Evolutionary conservation across 2,113 vertebrate genomes (phyloP).

Genomic region (Solea solea): DNA sequence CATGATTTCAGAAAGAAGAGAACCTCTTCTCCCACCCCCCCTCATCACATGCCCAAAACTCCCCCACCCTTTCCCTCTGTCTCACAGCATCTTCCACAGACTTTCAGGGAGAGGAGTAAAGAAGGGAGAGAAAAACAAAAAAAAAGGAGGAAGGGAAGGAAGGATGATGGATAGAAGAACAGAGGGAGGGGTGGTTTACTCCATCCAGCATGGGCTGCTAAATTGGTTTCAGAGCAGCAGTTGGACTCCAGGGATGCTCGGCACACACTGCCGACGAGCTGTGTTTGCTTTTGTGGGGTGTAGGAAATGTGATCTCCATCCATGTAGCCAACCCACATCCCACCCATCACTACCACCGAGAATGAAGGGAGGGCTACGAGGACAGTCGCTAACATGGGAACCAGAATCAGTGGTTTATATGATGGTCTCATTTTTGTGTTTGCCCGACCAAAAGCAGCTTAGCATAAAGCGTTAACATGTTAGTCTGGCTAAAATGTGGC

Average conservation of each 20-base stretch:
- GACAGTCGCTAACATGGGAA: slow-evolving; percentile 54
- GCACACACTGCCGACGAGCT: slow-evolving; percentile 74
- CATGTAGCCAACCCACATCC: slow-evolving; percentile 72
- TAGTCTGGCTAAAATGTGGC: too few species aligned
- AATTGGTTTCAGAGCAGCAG: slow-evolving; percentile 88
- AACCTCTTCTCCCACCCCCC: slow-evolving; percentile 64
- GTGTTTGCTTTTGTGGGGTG: slow-evolving; percentile 80
- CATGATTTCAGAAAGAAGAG: slow-evolving; percentile 85
- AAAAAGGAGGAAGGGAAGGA: slow-evolving; percentile 48
- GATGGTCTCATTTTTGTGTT: too few species aligned
- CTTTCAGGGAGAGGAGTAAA: slow-evolving; percentile 54
- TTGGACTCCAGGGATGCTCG: slow-evolving; percentile 82
- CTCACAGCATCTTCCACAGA: slow-evolving; percentile 61
- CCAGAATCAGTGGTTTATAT: slow-evolving; percentile 10
- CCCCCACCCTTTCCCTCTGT: slow-evolving; percentile 52
- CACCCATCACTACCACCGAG: slow-evolving; percentile 64
- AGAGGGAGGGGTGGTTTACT: slow-evolving; percentile 79
- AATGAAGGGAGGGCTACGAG: slow-evolving; percentile 47
- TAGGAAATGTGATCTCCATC: slow-evolving; percentile 75
- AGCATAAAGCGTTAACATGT: too few species aligned
- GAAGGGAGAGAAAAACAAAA: slow-evolving; percentile 48
- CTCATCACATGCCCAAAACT: slow-evolving; percentile 60
- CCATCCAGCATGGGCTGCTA: slow-evolving; percentile 85
- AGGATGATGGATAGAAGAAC: slow-evolving; percentile 63
- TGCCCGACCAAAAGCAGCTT: neutral